These are phyloP conservation scores for Rhinoraja longicauda DNA, from an alignment of 2,797 vertebrate species.

Conservation along the genomic window DNA sequence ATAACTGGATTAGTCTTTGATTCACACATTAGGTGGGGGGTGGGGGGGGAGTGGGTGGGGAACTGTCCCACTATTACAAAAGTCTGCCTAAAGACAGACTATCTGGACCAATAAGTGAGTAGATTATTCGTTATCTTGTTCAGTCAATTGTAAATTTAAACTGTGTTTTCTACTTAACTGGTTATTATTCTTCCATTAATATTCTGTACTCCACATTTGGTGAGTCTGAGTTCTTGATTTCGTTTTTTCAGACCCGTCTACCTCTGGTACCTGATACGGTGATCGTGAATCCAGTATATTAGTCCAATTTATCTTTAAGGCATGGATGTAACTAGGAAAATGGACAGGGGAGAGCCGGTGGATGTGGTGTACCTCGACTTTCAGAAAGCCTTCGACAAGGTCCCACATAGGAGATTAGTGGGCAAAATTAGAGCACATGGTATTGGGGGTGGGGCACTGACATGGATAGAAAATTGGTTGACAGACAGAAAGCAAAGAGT, in stretches of 20 bases:
- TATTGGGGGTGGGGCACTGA: no score
- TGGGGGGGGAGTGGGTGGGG: neutral
- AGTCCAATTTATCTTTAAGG: neutral
- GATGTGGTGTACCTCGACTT: no score
- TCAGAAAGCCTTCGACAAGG: no score
- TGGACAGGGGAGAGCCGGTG: no score
- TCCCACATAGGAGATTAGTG: no score
- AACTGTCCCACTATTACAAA: neutral
- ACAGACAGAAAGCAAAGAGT: no score
- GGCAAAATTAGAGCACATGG: no score
- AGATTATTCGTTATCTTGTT: neutral
- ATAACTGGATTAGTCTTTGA: neutral
- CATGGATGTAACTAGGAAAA: no score
- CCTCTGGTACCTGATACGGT: neutral
- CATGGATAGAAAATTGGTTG: no score
- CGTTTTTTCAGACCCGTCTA: neutral
- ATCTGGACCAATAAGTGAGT: neutral
- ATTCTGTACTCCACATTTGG: neutral
- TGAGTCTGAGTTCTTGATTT: neutral
- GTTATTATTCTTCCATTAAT: neutral
- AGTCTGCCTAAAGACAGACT: neutral
- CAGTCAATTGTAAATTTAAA: neutral
- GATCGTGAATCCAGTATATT: neutral
- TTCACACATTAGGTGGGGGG: no score
- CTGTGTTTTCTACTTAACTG: neutral